phyloP scores from a whole-genome alignment of 1,140 invertebrate species.

The Mylabris phalerata region DNA sequence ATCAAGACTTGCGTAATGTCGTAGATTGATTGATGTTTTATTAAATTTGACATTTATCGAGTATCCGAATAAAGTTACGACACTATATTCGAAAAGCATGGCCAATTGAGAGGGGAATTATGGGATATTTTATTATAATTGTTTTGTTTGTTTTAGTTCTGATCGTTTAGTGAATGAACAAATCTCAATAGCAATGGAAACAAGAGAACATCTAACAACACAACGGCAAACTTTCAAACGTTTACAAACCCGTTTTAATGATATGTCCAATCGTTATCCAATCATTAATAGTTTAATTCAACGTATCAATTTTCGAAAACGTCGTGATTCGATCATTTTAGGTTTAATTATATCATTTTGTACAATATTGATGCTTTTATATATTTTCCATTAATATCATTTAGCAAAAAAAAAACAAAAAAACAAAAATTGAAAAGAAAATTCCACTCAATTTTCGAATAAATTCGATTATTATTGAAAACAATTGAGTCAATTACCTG shows the following conservation, averaged over 20 bases:
- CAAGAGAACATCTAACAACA: conserved; percentile 80
- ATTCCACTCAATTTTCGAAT: no score
- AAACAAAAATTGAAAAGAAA: neutral
- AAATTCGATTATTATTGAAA: no score
- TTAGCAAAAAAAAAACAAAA: no score
- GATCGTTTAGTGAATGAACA: conserved; percentile 92
- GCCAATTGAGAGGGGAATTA: no score
- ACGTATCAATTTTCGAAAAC: conserved; percentile 86
- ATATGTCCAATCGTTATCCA: conserved; percentile 85
- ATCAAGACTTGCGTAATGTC: no score
- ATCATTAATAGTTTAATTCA: conserved; percentile 85
- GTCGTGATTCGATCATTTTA: conserved; percentile 85
- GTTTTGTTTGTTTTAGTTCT: conserved; percentile 56
- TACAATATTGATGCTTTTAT: conserved; percentile 79
- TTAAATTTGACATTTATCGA: no score
- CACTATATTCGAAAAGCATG: no score
- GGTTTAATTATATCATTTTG: conserved; percentile 77
- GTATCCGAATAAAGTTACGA: no score
- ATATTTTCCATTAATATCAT: conserved; percentile 65
- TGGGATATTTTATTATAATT: conserved; percentile 10
- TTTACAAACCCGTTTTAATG: conserved; percentile 87
- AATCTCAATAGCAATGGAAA: conserved; percentile 93
- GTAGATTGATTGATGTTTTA: no score
- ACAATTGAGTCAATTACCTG: no score
- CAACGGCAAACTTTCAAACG: conserved; percentile 84